Base-by-base conservation (phyloP, 2,113 vertebrate genomes). In the Hemiprocne comata region DNA sequence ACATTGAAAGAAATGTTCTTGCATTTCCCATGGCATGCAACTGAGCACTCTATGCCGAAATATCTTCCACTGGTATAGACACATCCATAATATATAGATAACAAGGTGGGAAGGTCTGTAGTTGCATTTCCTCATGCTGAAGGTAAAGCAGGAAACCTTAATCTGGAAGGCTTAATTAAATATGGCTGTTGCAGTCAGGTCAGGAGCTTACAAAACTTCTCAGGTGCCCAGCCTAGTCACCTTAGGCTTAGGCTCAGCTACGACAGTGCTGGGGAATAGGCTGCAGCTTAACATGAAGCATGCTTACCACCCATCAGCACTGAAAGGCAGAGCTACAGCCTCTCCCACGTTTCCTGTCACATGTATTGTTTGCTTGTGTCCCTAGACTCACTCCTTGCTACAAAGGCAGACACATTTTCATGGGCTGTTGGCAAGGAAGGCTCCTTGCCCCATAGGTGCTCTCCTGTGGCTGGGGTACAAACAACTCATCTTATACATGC, bases 401-500 rank as follows among this genome's bases (percentile, higher is more conserved):
- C 53, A 9, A 21, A 50, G 54, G 40, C 64, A 86, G 67, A 81
- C 13, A 33, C 1, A 5, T 8, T 36, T 9, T 8, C 66, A 42
- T 0, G 2, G 65, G 36, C 42, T 86, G 25, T 28, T 10, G 18
- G 36, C 54, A 70, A 89, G 53, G 36, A 40, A 71, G 7, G 17
- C 42, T 94, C 48, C 58, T 48, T 44, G 23, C 29, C 42, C 26
- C 28, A 23, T 14, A 40, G n/a, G 8, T 51, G 53, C 28, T 76
- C 19, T 67, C 62, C 57, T 62, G 36, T 21, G 48, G 31, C 0
- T 72, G 58, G 31, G 61, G 18, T 36, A 58, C 42, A 82, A 82
- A 66, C n/a, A 83, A n/a, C 34, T 82, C 1, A 0, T 31, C 48
- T 81, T 3, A 36, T 6, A 26, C 2, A 1, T 4, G 53, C 6